Evolutionary conservation across 2,888 invertebrate species (phyloP), one percentile per base, ranked within the genome.

Genomic region (Scaptomyza flava): DNA sequence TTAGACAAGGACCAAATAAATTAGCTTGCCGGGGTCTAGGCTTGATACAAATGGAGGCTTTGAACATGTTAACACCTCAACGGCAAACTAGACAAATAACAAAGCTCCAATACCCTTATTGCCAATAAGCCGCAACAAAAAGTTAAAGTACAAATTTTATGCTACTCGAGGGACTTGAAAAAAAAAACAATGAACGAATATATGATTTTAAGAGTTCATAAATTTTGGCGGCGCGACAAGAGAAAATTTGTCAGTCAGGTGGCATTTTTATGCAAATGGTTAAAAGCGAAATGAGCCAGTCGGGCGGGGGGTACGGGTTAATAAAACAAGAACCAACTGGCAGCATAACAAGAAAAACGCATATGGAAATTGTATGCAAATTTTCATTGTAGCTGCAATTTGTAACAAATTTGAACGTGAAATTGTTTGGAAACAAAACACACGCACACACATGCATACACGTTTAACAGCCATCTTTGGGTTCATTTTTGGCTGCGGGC

Each of bases 351-450:
- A 71, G 75, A 78, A 71, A 71, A 79, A 68, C 79, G 86, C 82
- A 87, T 87, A 83, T 88, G 82, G 84, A 87, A 87, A 83, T 87
- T 77, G 60, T 80, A 83, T 83, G 82, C 72, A 86, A 83, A 83
- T 83, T 77, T 68, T 53, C 70, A 77, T 85, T 81, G 86, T 87
- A 52, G 60, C 61, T 73, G 81, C 81, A 81, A 81, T 81, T 81
- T 81, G 87, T 81, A 87, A 78, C 87, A 79, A 81, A 84, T 81
- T 81, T 81, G 54, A 64, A 70, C 68, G 84, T 72, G 81, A 81
- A 86, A 81, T 84, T 71, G 81, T 74, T 83, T 63, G 85, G 66
- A 80, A 81, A 78, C 60, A 58, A 52, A 61, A 33, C 41, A 42
- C 31, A 36, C 57, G 41, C 57, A 48, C 31, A 46, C 45, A 51